Conservation (phyloP, 2,888 invertebrate species). For the Spisula subtruncata region DNA sequence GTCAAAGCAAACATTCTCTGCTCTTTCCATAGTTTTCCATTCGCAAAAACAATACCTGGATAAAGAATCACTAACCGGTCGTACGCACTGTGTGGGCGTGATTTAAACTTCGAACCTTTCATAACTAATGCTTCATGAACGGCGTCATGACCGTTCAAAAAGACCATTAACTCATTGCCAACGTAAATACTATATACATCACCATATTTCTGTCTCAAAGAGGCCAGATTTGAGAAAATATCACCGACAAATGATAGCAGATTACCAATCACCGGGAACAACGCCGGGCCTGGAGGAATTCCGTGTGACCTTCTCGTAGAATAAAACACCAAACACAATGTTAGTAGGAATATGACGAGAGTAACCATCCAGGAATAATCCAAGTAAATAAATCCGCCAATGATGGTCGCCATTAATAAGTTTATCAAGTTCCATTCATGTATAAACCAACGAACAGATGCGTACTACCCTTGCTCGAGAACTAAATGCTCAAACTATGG, state of each 20-base stretch:
- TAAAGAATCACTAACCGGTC: conserved; percentile 20
- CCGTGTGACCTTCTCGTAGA: neutral
- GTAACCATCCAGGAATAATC: neutral
- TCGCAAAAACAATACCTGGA: conserved; percentile 38
- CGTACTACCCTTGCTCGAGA: no score
- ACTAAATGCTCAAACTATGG: no score
- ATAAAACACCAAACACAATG: neutral
- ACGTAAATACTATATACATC: neutral
- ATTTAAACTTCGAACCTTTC: conserved; percentile 49
- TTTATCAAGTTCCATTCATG: no score
- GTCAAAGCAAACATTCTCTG: conserved; percentile 37
- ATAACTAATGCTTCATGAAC: conserved; percentile 62
- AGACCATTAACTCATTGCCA: conserved; percentile 26
- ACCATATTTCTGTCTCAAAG: conserved; percentile 6
- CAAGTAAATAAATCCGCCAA: neutral
- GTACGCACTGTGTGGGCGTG: conserved; percentile 34
- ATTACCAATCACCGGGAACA: neutral
- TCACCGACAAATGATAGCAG: neutral
- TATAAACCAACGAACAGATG: no score
- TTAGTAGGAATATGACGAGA: neutral
- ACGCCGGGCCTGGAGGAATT: neutral
- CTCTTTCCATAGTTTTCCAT: conserved; percentile 59
- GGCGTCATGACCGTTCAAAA: conserved; percentile 59
- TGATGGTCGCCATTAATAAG: neutral
- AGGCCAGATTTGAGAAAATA: neutral